Conservation (phyloP, 2,888 invertebrate genomes). For the Synergus umbraculus region DNA sequence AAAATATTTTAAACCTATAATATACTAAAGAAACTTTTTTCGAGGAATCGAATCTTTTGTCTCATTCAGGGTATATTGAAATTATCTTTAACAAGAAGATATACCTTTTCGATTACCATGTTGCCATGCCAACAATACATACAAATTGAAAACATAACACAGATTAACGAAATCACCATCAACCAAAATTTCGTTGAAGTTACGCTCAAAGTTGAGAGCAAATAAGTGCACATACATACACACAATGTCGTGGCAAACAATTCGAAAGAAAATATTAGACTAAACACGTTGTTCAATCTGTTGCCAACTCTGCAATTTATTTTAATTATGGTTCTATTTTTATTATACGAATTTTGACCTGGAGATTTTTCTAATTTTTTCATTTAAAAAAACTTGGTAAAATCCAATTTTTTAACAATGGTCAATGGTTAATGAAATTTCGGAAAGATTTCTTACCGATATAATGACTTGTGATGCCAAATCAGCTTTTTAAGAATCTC, state of each 20-base stretch:
- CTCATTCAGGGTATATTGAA: not conserved
- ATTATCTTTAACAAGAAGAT: not conserved
- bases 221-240: not conserved
- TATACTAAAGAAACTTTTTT: conserved; percentile 45
- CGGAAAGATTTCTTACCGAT: not conserved
- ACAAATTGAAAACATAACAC: conserved; percentile 15
- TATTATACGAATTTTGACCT: not conserved
- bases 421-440: not conserved
- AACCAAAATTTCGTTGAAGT: conserved; percentile 1
- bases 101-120: conserved; percentile 18
- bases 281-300: not conserved
- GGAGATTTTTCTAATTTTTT: not conserved
- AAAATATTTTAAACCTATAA: not conserved
- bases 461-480: conserved; percentile 4
- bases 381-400: not conserved
- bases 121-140: conserved; percentile 3
- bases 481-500: not conserved
- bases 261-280: not conserved
- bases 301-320: not conserved
- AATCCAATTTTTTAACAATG: no score
- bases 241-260: not conserved
- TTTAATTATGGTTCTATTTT: no score
- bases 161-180: not conserved
- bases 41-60: conserved; percentile 44
- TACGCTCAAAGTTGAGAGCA: not conserved